A percentile compares a stretch with the other conserved stretches of the same genome.
These are phyloP conservation scores for Diadophis punctatus DNA, from an alignment of 2,113 vertebrate species.

Conservation along the genomic window DNA sequence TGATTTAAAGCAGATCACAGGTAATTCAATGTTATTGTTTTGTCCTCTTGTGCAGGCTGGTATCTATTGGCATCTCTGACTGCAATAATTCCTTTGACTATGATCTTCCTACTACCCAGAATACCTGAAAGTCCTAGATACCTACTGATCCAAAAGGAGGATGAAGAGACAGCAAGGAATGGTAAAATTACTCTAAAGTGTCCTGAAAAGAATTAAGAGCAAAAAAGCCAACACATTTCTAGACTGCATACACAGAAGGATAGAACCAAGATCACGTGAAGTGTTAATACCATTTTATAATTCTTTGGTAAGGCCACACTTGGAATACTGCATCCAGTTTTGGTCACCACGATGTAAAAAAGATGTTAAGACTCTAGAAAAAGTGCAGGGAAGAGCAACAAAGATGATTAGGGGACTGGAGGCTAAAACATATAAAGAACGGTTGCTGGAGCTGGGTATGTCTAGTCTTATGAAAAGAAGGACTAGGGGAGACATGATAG, in stretches of 20 bases:
- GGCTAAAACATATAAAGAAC: background rate
- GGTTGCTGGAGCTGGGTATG: background rate
- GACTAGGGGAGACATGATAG: background rate
- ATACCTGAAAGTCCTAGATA: background rate
- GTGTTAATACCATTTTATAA: no score
- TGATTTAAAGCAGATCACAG: background rate
- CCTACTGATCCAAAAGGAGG: background rate
- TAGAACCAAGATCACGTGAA: no score
- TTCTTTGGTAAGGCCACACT: no score
- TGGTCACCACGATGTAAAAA: background rate
- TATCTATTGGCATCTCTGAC: accelerated
- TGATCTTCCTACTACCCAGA: background rate
- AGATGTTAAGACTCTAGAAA: background rate
- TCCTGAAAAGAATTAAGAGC: background rate
- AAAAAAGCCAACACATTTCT: no score
- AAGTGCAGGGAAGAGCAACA: background rate
- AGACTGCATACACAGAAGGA: no score
- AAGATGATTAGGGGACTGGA: background rate
- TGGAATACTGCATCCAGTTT: background rate
- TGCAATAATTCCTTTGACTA: background rate
- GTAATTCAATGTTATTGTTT: background rate
- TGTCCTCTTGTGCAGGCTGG: background rate
- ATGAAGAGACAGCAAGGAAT: background rate
- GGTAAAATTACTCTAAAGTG: background rate
- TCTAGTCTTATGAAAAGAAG: background rate